Evolutionary conservation across 2,797 vertebrate species (phyloP), one percentile per base, ranked within the genome.

Genomic region (Acipenser transmontanus): DNA sequence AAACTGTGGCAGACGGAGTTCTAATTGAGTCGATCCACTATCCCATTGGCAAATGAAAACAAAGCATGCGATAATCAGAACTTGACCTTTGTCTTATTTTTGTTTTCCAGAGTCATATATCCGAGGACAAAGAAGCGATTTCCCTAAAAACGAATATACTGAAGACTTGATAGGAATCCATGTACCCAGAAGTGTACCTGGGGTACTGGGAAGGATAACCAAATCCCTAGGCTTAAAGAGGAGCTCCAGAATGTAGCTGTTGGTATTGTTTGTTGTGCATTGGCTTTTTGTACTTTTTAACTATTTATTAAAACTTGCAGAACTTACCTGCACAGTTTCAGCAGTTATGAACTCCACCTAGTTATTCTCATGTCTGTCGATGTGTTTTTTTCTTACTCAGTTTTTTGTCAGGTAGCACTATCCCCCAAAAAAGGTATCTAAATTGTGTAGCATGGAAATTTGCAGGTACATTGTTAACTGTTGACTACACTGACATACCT

Each of bases 111-210:
- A 86, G 73, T 75, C 71, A 20, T 85, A 89, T 74, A 80, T 87
- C 74, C 87, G 86, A 71, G 83, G 76, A 66, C 83, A 82, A 70
- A 88, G 76, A 75, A 72, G 47, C 0, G 71, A 83, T 71, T 70
- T 75, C 73, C 73, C 78, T 66, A 86, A 85, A 78, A 87, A 84
- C 73, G 76, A 81, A n/a, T 70, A 72, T 1, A 85, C 81, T 64
- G 81, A 80, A 78, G 81, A 84, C 14, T 78, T 88, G 84, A 83
- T 89, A 77, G 88, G 74, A 65, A 77, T 86, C 71, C 74, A 85
- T 50, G 65, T 84, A 66, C 84, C 73, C 71, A 87, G 75, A 59
- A 85, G 76, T 69, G 83, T 76, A 74, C 70, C 74, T 63, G 50
- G 51, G 1, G 70, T 81, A 54, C 64, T 72, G 63, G 69, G 73